Evolutionary conservation across 2,888 invertebrate genomes (phyloP).

Genomic region (Drosophila gaucha): DNA sequence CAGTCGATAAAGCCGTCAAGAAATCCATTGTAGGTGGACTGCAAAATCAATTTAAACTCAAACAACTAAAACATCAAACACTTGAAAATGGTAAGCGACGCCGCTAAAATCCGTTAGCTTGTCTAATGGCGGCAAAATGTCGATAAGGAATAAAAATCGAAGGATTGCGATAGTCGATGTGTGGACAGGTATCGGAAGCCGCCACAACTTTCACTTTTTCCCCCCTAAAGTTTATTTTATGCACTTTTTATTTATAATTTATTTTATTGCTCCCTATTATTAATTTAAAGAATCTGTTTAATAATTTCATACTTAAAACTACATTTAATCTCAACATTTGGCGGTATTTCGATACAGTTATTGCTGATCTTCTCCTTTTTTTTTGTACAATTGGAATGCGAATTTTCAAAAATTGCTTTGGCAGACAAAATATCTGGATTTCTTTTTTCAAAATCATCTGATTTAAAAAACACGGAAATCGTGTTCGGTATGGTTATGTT

Average conservation of each 20-base stretch:
- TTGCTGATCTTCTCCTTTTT: no score
- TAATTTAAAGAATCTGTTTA: background rate
- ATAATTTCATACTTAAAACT: background rate
- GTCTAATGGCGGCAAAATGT: constrained; percentile 1
- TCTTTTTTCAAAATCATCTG: no score
- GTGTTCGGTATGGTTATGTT: no score
- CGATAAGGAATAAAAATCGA: constrained; percentile 19
- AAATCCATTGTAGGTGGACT: constrained; percentile 47
- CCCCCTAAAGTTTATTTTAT: no score
- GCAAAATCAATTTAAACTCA: background rate
- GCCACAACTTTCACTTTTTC: background rate
- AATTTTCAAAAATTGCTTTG: no score
- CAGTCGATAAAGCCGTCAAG: constrained; percentile 38
- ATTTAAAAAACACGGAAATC: no score
- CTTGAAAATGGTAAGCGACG: background rate
- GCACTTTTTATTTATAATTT: background rate
- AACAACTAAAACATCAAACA: background rate
- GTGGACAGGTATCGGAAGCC: background rate
- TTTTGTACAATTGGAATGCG: no score
- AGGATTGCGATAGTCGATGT: background rate
- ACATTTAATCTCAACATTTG: no score
- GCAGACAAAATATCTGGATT: no score
- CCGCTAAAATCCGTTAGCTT: constrained; percentile 24
- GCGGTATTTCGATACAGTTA: no score
- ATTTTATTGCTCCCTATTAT: background rate